Evolutionary conservation across 2,888 invertebrate species (phyloP).

Genomic region (Helicoverpa assulta): DNA sequence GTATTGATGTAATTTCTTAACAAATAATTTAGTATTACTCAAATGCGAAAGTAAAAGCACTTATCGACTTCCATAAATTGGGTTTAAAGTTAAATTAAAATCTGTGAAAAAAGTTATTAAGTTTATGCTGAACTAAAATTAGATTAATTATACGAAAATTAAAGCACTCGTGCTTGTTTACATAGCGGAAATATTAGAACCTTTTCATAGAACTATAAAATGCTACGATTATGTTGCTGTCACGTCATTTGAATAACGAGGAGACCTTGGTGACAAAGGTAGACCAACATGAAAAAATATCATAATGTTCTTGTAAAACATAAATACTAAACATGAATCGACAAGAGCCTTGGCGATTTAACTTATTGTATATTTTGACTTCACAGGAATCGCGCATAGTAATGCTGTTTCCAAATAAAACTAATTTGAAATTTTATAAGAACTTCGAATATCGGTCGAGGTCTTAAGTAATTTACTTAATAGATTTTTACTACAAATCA

Average conservation of each 20-base stretch:
- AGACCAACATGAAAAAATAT: constrained; percentile 34
- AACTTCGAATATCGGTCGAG: constrained; percentile 16
- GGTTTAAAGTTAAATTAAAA: no score
- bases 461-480: constrained; percentile 15
- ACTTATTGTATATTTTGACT: constrained; percentile 9
- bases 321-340: no score
- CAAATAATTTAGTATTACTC: background rate
- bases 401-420: constrained; percentile 9
- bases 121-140: background rate
- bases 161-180: constrained; percentile 7
- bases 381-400: constrained; percentile 13
- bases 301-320: constrained; percentile 32
- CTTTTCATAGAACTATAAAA: constrained; percentile 14
- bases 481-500: constrained; percentile 8
- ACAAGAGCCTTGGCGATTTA: constrained; percentile 27
- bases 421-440: constrained; percentile 8
- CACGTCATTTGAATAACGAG: constrained; percentile 60
- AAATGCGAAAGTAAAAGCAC: no score
- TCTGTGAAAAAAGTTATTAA: no score
- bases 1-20: background rate
- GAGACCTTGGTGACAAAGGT: constrained; percentile 58
- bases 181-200: constrained; percentile 7
- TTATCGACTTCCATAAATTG: no score
- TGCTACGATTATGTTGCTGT: constrained; percentile 26
- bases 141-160: constrained; percentile 1